Conservation (phyloP, 2,888 invertebrate genomes). For the Mythimna ferrago region DNA sequence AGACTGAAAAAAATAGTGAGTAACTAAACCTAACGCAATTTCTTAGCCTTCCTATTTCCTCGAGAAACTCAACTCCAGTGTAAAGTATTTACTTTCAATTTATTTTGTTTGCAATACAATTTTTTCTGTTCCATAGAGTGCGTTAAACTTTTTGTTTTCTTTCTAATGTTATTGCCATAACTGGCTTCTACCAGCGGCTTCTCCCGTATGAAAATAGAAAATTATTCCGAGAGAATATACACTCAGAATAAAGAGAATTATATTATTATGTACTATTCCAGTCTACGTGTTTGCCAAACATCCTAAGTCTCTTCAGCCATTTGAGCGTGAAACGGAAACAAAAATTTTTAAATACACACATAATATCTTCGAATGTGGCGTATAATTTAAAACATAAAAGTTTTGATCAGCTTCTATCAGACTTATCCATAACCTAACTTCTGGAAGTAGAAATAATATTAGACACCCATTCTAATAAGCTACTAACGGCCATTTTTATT, state of each 20-base stretch:
- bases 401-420: no score
- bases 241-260: no score
- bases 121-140: neutral
- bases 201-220: neutral
- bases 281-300: no score
- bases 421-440: no score
- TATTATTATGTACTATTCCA: neutral
- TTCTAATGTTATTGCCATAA: neutral
- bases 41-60: slow-evolving; percentile 7
- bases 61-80: slow-evolving; percentile 10
- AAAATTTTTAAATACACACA: no score
- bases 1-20: slow-evolving; percentile 10
- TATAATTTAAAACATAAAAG: neutral
- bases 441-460: no score
- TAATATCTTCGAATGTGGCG: no score
- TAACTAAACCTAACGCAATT: slow-evolving; percentile 36
- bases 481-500: no score
- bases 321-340: neutral
- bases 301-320: neutral
- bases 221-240: no score
- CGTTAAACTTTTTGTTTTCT: neutral
- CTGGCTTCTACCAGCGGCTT: neutral
- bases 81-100: slow-evolving; percentile 15
- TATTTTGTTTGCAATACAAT: slow-evolving; percentile 14
- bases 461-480: no score